These are phyloP conservation scores for Drosophila antonietae DNA, from an alignment of 2,888 invertebrate genomes.

Conservation along the genomic window DNA sequence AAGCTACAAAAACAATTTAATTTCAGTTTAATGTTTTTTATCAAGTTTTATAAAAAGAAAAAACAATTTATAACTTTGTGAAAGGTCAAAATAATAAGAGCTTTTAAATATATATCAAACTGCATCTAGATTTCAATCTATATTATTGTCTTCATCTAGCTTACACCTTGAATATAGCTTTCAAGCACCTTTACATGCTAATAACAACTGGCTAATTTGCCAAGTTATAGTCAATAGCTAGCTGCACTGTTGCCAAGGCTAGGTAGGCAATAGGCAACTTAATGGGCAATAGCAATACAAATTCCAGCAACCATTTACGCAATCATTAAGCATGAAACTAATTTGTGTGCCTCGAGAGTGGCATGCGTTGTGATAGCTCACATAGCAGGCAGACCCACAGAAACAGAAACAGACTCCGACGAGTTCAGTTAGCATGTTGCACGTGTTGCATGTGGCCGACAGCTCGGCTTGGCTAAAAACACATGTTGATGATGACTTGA, in stretches of 20 bases:
- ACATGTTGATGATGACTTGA: conserved; percentile 7
- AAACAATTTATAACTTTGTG: background rate
- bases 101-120: background rate
- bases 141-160: conserved; percentile 5
- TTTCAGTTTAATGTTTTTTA: background rate
- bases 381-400: conserved; percentile 5
- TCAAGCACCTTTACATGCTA: conserved; percentile 39
- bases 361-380: conserved; percentile 57
- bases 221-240: conserved; percentile 35
- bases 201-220: conserved; percentile 49
- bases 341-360: conserved; percentile 65
- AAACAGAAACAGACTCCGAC: conserved; percentile 18
- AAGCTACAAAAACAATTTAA: background rate
- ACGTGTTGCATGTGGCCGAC: conserved; percentile 58
- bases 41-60: background rate
- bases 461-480: conserved; percentile 6
- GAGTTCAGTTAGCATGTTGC: conserved; percentile 71
- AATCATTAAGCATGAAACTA: conserved; percentile 77
- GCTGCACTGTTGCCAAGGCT: background rate
- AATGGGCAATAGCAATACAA: conserved; percentile 68
- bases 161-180: conserved; percentile 21
- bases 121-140: background rate
- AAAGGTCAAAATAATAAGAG: background rate
- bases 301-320: conserved; percentile 78
- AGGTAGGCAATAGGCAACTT: conserved; percentile 48